Evolutionary conservation across 2,888 invertebrate species (phyloP).

Genomic region (Trachelus stipa): DNA sequence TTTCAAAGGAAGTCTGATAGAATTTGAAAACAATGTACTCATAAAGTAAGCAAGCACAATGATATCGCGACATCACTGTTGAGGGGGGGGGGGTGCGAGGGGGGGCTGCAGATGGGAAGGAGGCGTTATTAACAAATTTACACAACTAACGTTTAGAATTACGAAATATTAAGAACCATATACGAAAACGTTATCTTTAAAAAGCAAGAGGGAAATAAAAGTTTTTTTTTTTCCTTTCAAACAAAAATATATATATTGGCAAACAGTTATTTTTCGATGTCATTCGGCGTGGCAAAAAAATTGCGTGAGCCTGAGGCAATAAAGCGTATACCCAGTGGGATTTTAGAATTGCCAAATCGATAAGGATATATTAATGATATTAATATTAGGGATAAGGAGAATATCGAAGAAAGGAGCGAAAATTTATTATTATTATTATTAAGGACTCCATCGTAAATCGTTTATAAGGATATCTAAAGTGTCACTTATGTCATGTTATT

Average conservation of each 20-base stretch:
- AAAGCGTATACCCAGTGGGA: neutral
- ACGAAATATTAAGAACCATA: neutral
- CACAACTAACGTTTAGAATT: neutral
- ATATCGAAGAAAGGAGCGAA: neutral
- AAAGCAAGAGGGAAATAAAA: neutral
- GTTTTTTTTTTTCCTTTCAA: neutral
- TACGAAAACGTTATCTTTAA: neutral
- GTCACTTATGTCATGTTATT: neutral
- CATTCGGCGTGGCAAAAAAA: neutral
- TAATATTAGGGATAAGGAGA: neutral
- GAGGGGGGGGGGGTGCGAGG: neutral
- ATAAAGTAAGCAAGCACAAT: slow-evolving; percentile 38
- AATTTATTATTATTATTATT: neutral
- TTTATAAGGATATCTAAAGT: neutral
- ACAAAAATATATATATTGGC: neutral
- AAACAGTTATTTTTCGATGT: neutral
- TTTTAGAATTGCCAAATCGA: neutral
- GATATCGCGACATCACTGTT: slow-evolving; percentile 20
- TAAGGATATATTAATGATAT: neutral
- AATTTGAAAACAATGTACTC: slow-evolving; percentile 24
- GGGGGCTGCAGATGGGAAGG: neutral
- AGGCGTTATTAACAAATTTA: neutral
- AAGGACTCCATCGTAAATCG: neutral
- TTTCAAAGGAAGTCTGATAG: slow-evolving; percentile 29
- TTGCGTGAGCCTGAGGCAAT: neutral